phyloP scores from a whole-genome alignment of 1,140 invertebrate species.

The Odontomachus brunneus region DNA sequence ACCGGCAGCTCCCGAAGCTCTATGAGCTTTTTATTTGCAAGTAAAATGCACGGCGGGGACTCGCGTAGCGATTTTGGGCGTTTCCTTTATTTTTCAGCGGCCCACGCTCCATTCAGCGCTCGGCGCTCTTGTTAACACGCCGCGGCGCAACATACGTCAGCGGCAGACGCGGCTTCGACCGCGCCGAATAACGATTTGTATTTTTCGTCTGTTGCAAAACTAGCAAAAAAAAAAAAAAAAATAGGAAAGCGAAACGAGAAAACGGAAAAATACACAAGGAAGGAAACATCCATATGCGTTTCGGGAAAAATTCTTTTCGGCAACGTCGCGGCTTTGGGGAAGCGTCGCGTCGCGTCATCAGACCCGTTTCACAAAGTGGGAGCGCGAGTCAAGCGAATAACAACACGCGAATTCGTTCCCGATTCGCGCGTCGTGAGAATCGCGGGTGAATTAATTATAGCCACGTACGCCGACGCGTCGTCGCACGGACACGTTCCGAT shows the following conservation, averaged over 20 bases:
- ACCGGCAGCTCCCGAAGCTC: neutral
- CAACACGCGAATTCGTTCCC: neutral
- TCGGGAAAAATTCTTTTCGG: no score
- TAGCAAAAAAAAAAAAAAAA: no score
- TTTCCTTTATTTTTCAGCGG: constrained; percentile 20
- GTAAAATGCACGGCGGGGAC: constrained; percentile 30
- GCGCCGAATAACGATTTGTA: neutral
- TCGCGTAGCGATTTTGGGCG: constrained; percentile 26
- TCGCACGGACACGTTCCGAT: constrained; percentile 48
- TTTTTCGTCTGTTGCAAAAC: neutral
- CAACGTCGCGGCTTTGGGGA: no score
- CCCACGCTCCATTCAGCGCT: neutral
- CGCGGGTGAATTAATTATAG: constrained; percentile 56
- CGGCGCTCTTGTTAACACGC: constrained; percentile 31
- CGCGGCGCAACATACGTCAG: neutral
- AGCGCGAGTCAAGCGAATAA: neutral
- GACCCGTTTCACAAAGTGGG: constrained; percentile 13
- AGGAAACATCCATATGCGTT: no score
- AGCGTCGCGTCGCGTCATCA: neutral
- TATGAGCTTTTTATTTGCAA: constrained; percentile 32
- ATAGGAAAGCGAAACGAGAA: no score
- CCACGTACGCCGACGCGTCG: constrained; percentile 38
- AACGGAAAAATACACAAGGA: no score
- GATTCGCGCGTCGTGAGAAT: constrained; percentile 12
- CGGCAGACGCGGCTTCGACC: neutral